A percentile compares a stretch with the other conserved stretches of the same genome.
Conservation (phyloP, 2,888 invertebrate species). For the Erynnis tages region DNA sequence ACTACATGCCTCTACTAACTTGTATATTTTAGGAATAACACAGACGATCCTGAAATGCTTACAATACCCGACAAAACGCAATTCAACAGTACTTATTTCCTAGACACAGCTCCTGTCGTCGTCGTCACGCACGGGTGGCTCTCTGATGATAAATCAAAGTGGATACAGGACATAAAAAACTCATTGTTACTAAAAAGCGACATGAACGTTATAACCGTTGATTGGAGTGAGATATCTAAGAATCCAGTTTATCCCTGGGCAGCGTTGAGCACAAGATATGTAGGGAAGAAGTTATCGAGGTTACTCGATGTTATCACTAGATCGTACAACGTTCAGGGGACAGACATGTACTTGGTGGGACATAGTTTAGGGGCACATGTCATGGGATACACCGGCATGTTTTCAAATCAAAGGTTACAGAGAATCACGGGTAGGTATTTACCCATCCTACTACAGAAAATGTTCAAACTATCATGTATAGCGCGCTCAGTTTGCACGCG, state of each 20-base stretch:
- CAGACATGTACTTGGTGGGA: constrained; percentile 64
- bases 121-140: constrained; percentile 81
- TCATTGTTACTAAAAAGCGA: constrained; percentile 61
- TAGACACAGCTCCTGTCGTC: constrained; percentile 65
- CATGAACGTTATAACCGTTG: constrained; percentile 74
- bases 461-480: too few relatives aligned
- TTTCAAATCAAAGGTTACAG: constrained; percentile 59
- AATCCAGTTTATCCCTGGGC: constrained; percentile 66
- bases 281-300: constrained; percentile 60
- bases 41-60: constrained; percentile 49
- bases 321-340: constrained; percentile 43
- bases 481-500: too few relatives aligned
- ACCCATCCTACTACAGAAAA: too few relatives aligned
- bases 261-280: constrained; percentile 66
- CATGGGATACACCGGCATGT: constrained; percentile 81
- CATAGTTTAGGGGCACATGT: constrained; percentile 84
- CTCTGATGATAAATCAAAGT: constrained; percentile 56
- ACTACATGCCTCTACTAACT: too few relatives aligned
- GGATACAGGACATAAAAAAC: constrained; percentile 67
- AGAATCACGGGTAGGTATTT: constrained; percentile 81
- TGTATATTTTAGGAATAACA: constrained; percentile 50
- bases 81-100: constrained; percentile 56
- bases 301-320: constrained; percentile 47
- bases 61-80: constrained; percentile 40
- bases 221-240: constrained; percentile 67